Percentiles rank a stretch among this genome's conserved stretches.
These are phyloP conservation scores for Manacus vitellinus DNA, from an alignment of 2,113 vertebrate species.

Conservation along the genomic window DNA sequence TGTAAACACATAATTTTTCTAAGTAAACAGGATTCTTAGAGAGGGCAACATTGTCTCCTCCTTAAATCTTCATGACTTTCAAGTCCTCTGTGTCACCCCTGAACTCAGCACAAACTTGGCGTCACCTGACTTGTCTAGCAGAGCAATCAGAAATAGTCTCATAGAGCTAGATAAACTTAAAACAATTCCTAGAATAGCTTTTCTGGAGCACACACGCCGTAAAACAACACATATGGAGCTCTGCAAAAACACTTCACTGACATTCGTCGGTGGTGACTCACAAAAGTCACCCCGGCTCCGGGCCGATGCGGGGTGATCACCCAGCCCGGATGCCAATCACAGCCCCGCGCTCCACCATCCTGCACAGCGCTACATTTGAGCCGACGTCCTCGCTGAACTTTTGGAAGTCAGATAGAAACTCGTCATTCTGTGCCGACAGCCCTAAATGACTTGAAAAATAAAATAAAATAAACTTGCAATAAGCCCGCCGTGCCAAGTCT, in stretches of 20 bases:
- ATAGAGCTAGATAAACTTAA: background rate
- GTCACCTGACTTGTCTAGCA: background rate
- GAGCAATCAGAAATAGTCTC: background rate
- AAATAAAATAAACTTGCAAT: background rate
- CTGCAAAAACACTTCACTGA: background rate
- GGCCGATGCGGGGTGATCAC: background rate
- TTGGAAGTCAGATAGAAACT: background rate
- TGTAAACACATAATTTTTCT: background rate
- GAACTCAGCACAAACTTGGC: background rate
- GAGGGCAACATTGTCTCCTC: background rate
- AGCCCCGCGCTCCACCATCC: background rate
- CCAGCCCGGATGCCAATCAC: background rate
- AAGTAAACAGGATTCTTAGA: background rate
- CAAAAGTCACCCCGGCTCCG: background rate
- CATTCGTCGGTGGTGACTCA: background rate
- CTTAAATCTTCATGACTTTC: background rate
- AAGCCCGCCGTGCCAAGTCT: background rate
- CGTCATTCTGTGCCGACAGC: background rate
- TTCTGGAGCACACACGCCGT: background rate
- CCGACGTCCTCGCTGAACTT: background rate
- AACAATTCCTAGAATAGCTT: background rate
- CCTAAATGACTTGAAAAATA: background rate
- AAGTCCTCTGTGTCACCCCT: background rate
- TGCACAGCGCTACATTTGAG: accelerated
- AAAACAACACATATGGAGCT: background rate